Percentiles rank a stretch among this genome's conserved stretches.
These are phyloP conservation scores for Drosophila ficusphila DNA, from an alignment of 1,140 invertebrate species.

Conservation along the genomic window DNA sequence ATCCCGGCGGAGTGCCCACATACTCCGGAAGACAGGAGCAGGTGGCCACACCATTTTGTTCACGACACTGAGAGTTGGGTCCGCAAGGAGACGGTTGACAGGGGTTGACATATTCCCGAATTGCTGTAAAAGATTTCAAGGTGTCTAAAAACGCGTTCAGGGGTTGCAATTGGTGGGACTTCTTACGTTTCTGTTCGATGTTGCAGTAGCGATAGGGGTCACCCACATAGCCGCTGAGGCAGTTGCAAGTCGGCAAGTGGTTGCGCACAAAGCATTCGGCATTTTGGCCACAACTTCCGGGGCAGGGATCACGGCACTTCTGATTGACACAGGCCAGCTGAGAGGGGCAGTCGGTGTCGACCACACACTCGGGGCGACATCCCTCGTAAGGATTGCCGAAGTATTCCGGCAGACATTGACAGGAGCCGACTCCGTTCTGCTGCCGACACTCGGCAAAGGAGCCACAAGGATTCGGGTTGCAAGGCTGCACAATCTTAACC, in stretches of 20 bases:
- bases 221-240: constrained; percentile 87
- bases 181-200: constrained; percentile 71
- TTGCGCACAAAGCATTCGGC: constrained; percentile 90
- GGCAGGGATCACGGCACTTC: constrained; percentile 87
- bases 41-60: constrained; percentile 86
- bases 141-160: neutral
- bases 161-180: neutral
- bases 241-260: constrained; percentile 90
- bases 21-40: constrained; percentile 90
- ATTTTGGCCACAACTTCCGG: constrained; percentile 86
- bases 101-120: constrained; percentile 84
- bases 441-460: constrained; percentile 85
- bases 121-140: constrained; percentile 44
- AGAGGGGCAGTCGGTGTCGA: constrained; percentile 86
- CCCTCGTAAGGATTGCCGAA: constrained; percentile 86
- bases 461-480: constrained; percentile 87
- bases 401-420: constrained; percentile 85
- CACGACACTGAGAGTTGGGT: constrained; percentile 89
- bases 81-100: constrained; percentile 89
- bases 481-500: constrained; percentile 84
- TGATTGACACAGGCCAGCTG: constrained; percentile 86
- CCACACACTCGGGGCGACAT: constrained; percentile 87
- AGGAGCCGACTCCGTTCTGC: constrained; percentile 84
- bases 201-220: constrained; percentile 88
- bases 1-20: constrained; percentile 90